Base-by-base conservation (phyloP, 2,888 invertebrate species). In the Meteorus cinctellus region DNA sequence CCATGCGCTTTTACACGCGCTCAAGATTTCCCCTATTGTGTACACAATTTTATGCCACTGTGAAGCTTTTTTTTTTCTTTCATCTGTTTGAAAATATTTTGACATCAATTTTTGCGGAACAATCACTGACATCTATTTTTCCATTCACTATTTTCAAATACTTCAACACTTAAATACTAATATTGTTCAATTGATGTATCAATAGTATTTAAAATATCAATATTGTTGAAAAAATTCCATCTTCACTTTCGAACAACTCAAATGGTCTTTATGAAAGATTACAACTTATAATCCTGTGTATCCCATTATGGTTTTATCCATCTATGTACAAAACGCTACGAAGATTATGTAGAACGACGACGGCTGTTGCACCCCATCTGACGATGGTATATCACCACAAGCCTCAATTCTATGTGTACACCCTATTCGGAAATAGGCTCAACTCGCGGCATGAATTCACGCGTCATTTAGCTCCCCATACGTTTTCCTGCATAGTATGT, bases 241-340 rank as follows among this genome's bases (percentile, higher is more conserved):
- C 51, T 51, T 69, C 51, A 24, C n/a, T 8, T 27, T 41, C 6
- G 36, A 70, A 41, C 36, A 70, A 70, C 60, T 36, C 29, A 34
- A 62, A 63, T 31, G 29, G 65, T 51, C 36, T 34, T 14, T 16
- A 59, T 59, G 55, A 81, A 76, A 82, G 87, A 83, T 86, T 87
- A 87, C 87, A 86, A 86, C 84, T 85, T 85, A 85, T 87, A 87
- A 87, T 87, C 87, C 86, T 41, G 75, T 72, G 74, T 81, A 86
- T 85, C 85, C 81, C 82, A 84, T 86, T 85, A 86, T 84, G 82
- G 86, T 84, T 85, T 24, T 85, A 83, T 81, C 83, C 81, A 80
- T 3, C 19, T 55, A 55, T 19, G 8, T 82, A 77, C 83, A 80
- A 76, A 81, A 78, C 4, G 81, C 78, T 78, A 75, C 81, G 82